Percentiles rank a stretch among this genome's conserved stretches.
phyloP scores from a whole-genome alignment of 2,113 vertebrate species.

The Siniperca knerii region DNA sequence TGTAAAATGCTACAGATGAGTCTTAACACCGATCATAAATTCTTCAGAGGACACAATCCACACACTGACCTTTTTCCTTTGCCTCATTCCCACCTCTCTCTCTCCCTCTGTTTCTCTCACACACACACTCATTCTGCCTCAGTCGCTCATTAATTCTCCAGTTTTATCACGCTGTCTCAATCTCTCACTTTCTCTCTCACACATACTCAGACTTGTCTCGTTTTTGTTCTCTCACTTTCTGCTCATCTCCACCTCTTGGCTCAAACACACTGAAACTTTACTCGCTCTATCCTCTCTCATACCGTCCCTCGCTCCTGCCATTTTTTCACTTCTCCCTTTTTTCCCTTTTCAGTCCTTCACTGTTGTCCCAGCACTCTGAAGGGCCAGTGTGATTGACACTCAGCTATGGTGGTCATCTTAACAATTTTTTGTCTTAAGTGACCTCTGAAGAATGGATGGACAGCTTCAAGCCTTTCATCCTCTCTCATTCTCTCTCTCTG shows the following conservation, averaged over 20 bases:
- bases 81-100: conserved; percentile 1
- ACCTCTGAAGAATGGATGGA: conserved; percentile 8
- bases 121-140: conserved; percentile 14
- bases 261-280: conserved; percentile 6
- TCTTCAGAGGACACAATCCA: conserved; percentile 51
- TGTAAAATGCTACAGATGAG: conserved; percentile 29
- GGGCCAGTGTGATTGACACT: conserved; percentile 22
- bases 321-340: neutral
- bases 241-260: conserved; percentile 7
- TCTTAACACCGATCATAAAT: conserved; percentile 53
- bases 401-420: conserved; percentile 34
- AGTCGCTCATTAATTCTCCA: conserved; percentile 53
- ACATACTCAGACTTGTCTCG: neutral
- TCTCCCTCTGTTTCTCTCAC: neutral
- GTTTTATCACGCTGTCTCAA: conserved; percentile 48
- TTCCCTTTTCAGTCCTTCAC: neutral
- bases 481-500: neutral
- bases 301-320: neutral
- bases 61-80: conserved; percentile 64
- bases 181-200: conserved; percentile 24
- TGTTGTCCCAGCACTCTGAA: neutral
- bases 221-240: conserved; percentile 28
- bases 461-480: no score
- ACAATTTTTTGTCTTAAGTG: conserved; percentile 49
- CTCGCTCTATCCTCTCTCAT: neutral